phyloP scores from a whole-genome alignment of 2,113 vertebrate species.

The Marmota flaviventris region DNA sequence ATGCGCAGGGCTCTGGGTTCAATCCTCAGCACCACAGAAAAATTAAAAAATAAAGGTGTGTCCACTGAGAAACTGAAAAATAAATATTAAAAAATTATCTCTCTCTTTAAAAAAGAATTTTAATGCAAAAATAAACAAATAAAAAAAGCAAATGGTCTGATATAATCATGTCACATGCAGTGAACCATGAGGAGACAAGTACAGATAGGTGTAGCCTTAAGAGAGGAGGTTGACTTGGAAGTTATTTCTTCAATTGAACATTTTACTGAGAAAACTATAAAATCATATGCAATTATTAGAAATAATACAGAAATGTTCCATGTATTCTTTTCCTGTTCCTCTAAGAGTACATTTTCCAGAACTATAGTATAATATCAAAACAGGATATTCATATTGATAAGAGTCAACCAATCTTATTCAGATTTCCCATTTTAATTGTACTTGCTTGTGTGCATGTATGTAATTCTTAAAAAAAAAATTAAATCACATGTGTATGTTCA shows the following conservation, averaged over 20 bases:
- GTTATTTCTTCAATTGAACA: not conserved
- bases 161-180: not conserved
- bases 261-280: not conserved
- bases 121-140: too few species aligned
- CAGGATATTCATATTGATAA: not conserved
- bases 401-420: not conserved
- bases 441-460: not conserved
- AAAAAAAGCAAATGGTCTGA: not conserved
- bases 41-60: too few species aligned
- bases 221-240: not conserved
- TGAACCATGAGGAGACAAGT: not conserved
- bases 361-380: not conserved
- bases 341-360: not conserved
- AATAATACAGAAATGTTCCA: not conserved
- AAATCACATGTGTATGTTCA: not conserved
- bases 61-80: too few species aligned
- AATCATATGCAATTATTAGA: not conserved
- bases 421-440: not conserved
- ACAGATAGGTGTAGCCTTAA: not conserved
- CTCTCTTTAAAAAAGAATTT: too few species aligned
- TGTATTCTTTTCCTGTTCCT: not conserved
- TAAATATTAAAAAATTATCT: too few species aligned
- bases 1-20: too few species aligned
- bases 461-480: not conserved
- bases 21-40: too few species aligned